Conservation (phyloP, 2,113 vertebrate genomes). For the Eptatretus burgeri region DNA sequence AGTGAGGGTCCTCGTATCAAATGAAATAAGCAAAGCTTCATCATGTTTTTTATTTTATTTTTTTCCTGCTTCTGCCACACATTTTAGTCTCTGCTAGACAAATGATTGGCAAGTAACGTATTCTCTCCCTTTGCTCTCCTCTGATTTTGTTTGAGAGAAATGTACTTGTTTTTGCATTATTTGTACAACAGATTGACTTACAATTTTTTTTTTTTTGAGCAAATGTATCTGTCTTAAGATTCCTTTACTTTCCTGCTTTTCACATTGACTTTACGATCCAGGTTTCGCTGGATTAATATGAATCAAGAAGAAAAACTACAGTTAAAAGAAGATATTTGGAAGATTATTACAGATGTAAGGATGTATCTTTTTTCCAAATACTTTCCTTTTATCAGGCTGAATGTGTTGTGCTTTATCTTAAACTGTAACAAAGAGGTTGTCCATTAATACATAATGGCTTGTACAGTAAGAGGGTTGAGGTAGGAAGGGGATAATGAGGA, state of each 20-base stretch:
- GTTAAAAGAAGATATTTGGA: conserved; percentile 70
- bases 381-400: neutral
- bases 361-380: neutral
- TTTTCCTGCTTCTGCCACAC: too few relatives aligned
- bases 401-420: neutral
- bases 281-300: conserved; percentile 83
- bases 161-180: too few relatives aligned
- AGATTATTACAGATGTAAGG: conserved; percentile 36
- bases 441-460: neutral
- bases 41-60: too few relatives aligned
- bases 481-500: neutral
- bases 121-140: too few relatives aligned
- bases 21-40: too few relatives aligned
- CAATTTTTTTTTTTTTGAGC: too few relatives aligned
- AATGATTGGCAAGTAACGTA: too few relatives aligned
- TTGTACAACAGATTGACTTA: too few relatives aligned
- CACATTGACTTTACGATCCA: conserved; percentile 11
- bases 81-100: too few relatives aligned
- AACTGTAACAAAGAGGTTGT: neutral
- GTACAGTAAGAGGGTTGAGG: neutral
- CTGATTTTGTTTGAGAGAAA: too few relatives aligned
- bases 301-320: conserved; percentile 49
- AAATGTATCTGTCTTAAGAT: too few relatives aligned
- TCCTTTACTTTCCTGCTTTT: too few relatives aligned
- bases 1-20: conserved; percentile 26